Evolutionary conservation across 2,888 invertebrate genomes (phyloP), one percentile per base, ranked within the genome.

Genomic region (Hydrotaea diabolus): DNA sequence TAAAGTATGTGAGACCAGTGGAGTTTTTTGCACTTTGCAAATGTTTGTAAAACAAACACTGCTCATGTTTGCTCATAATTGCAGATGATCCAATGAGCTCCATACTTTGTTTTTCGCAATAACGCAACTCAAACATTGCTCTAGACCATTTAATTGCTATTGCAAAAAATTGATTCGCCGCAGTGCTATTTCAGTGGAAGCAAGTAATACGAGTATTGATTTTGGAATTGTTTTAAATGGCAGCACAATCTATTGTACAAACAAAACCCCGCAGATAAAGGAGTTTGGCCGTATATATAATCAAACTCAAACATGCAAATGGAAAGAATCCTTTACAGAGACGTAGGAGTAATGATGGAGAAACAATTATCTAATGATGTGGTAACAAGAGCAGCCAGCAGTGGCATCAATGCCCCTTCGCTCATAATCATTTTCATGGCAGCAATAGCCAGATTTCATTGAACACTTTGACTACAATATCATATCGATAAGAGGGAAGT

Each of bases 351-450:
- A 78, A 80, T 75, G 55, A 31, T 73, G 72, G 71, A 74, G 80
- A 80, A 80, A 77, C 72, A 80, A 84, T 84, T 78, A 81, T 75
- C 81, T 84, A 84, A 84, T 80, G 80, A 78, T 81, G 84, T 84
- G 71, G 84, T 75, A 78, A 57, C 64, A 78, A 66, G 26, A 59
- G 23, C 59, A 23, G 26, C 26, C 23, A 11, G 7, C 7, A 26
- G 23, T 23, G 15, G 4, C 8, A n/a, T 26, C 26, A 4, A 59
- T 15, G 59, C 15, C 23, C 59, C 26, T 26, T 26, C 59, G 59
- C 11, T 26, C 26, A 23, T 59, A 59, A 15, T 9, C 59, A 57
- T 57, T 53, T 23, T 17, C 7, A 49, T 49, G 15, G 49, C 49
- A 49, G 13, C n/a, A n/a, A 8, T 11, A 21, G 4, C 11, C 11